These are phyloP conservation scores for Meandrusa payeni DNA, from an alignment of 2,888 invertebrate species.

Conservation along the genomic window DNA sequence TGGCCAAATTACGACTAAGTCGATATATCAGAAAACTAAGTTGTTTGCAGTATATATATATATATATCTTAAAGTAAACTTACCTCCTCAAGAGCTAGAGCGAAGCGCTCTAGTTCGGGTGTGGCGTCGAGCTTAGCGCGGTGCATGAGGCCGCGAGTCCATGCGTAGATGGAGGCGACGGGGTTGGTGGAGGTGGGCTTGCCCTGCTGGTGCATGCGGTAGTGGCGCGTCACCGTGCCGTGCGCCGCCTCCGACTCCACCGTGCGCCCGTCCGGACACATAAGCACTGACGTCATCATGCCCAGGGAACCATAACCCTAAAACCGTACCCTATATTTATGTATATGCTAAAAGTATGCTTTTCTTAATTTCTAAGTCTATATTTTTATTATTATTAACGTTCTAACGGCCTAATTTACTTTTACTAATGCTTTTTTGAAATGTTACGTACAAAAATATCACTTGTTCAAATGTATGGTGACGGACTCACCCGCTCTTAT, in stretches of 20 bases:
- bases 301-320: constrained; percentile 90
- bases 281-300: constrained; percentile 94
- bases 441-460: too few species aligned
- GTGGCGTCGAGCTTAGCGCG: constrained; percentile 91
- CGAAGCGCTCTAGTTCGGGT: constrained; percentile 86
- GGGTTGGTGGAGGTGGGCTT: constrained; percentile 94
- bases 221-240: constrained; percentile 95
- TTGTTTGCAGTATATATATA: too few species aligned
- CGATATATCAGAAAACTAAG: too few species aligned
- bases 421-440: too few species aligned
- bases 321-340: too few species aligned
- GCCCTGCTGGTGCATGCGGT: constrained; percentile 92
- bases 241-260: constrained; percentile 96
- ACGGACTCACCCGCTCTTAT: too few species aligned
- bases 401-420: too few species aligned
- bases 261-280: constrained; percentile 92
- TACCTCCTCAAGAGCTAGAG: constrained; percentile 85
- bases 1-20: too few species aligned
- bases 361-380: too few species aligned
- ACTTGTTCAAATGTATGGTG: too few species aligned
- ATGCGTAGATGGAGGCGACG: constrained; percentile 94
- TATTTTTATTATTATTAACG: too few species aligned
- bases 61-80: not conserved
- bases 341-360: too few species aligned
- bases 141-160: constrained; percentile 92